phyloP scores from a whole-genome alignment of 1,140 invertebrate genomes.

The Rhyzopertha dominica region DNA sequence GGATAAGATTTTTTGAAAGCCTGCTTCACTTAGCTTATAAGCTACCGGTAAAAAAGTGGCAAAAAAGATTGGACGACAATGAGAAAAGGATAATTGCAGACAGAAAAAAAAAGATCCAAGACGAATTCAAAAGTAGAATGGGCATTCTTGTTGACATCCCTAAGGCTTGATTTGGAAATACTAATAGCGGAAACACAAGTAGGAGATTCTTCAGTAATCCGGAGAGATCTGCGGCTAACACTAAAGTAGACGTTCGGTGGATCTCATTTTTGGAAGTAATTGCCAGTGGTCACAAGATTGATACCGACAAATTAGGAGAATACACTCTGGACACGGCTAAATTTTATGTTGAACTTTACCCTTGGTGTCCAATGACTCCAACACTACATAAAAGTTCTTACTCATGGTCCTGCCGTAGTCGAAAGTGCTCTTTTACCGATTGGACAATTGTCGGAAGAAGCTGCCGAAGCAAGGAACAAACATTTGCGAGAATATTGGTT shows the following conservation, averaged over 20 bases:
- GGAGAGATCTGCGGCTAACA: slow-evolving; percentile 28
- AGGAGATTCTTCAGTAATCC: slow-evolving; percentile 40
- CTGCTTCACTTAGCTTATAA: slow-evolving; percentile 42
- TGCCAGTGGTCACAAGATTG: slow-evolving; percentile 30
- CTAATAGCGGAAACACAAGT: slow-evolving; percentile 42
- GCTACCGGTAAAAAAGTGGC: slow-evolving; percentile 36
- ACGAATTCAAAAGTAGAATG: slow-evolving; percentile 31
- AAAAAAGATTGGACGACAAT: slow-evolving; percentile 20
- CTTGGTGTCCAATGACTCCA: slow-evolving; percentile 40
- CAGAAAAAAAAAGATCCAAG: slow-evolving; percentile 37
- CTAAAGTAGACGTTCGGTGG: slow-evolving; percentile 30
- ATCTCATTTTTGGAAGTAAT: slow-evolving; percentile 25
- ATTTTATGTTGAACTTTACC: slow-evolving; percentile 32
- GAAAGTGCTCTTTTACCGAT: slow-evolving; percentile 32
- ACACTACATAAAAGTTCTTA: slow-evolving; percentile 42
- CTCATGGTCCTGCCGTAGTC: slow-evolving; percentile 30
- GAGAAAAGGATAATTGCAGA: slow-evolving; percentile 23
- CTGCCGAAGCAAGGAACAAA: slow-evolving; percentile 31
- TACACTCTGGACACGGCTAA: slow-evolving; percentile 25
- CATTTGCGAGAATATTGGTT: slow-evolving; percentile 29
- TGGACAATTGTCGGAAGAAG: slow-evolving; percentile 30
- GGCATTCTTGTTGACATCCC: slow-evolving; percentile 39
- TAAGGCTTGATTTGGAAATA: slow-evolving; percentile 38
- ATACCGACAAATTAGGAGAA: slow-evolving; percentile 26
- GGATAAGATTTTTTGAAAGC: slow-evolving; percentile 43